These are phyloP conservation scores for Plumapathes pennacea DNA, from an alignment of 92 coral and sea anemone genomes.

Conservation along the genomic window DNA sequence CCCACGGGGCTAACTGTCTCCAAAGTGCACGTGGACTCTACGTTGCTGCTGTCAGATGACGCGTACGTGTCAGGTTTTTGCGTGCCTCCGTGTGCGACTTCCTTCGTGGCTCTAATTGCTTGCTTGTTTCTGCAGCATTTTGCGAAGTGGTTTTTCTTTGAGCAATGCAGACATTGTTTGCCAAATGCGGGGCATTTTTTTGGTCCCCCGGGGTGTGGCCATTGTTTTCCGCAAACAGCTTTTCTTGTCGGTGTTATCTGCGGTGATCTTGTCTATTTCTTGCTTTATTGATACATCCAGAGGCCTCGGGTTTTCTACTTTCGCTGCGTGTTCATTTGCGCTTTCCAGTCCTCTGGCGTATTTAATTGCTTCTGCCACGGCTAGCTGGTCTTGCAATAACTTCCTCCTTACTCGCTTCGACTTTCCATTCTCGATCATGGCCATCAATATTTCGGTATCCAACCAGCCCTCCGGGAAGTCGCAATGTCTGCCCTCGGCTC, in stretches of 20 bases:
- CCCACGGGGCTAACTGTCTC: constrained; percentile 5
- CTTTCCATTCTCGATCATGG: constrained; percentile 17
- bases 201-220: constrained; percentile 11
- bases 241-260: background rate
- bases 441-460: constrained; percentile 20
- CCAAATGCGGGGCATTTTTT: constrained; percentile 12
- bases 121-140: constrained; percentile 11
- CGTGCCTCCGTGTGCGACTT: constrained; percentile 2
- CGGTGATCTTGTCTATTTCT: constrained; percentile 12
- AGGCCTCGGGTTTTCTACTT: constrained; percentile 5
- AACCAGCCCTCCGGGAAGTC: constrained; percentile 14
- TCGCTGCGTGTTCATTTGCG: constrained; percentile 15
- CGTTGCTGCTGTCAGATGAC: constrained; percentile 13
- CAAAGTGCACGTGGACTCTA: constrained; percentile 5
- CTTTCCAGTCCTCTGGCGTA: constrained; percentile 8
- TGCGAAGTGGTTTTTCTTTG: background rate
- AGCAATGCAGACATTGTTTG: no score
- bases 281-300: constrained; percentile 2
- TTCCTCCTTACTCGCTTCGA: constrained; percentile 17
- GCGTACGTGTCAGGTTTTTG: constrained; percentile 16
- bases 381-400: constrained; percentile 18
- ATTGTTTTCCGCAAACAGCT: constrained; percentile 18
- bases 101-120: constrained; percentile 12
- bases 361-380: constrained; percentile 13
- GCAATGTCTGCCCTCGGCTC: constrained; percentile 1